Evolutionary conservation across 2,888 invertebrate genomes (phyloP), one percentile per base, ranked within the genome.

Genomic region (Megamerina dolium): DNA sequence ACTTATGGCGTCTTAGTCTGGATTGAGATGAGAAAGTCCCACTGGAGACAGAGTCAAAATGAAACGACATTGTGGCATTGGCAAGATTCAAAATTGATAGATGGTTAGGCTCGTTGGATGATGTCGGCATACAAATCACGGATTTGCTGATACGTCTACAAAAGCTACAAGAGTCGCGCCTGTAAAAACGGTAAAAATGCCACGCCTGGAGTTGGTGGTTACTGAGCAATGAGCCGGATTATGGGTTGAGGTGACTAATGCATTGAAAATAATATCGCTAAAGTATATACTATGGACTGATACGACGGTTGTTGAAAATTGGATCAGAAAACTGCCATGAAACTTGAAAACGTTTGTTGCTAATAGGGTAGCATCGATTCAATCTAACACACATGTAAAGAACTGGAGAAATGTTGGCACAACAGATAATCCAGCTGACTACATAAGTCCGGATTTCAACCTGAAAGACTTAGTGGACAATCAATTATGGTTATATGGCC

Each of bases 41-140:
- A n/a, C n/a, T n/a, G n/a, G n/a, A n/a, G n/a, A n/a, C n/a, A n/a
- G n/a, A n/a, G n/a, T n/a, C n/a, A n/a, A n/a, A n/a, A n/a, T n/a
- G 37, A 35, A 19, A 26, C 14, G 30, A 5, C 2, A 34, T 35
- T 12, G n/a, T 33, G 8, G 5, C 13, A 2, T 5, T 35, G 9
- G 17, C 33, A 14, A 20, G 32, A n/a, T 37, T 41, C 17, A 13
- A 16, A n/a, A 36, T 45, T n/a, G n/a, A n/a, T n/a, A n/a, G n/a
- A n/a, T n/a, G n/a, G n/a, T n/a, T n/a, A n/a, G n/a, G n/a, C n/a
- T n/a, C n/a, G n/a, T n/a, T n/a, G n/a, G n/a, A n/a, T n/a, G 12
- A 33, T 41, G 10, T 31, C 41, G 40, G 54, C 61, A n/a, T n/a
- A n/a, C n/a, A n/a, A n/a, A n/a, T 5, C 17, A 33, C 2, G 29